Evolutionary conservation across 2,113 vertebrate genomes (phyloP).

Genomic region (Phodopus roborovskii): DNA sequence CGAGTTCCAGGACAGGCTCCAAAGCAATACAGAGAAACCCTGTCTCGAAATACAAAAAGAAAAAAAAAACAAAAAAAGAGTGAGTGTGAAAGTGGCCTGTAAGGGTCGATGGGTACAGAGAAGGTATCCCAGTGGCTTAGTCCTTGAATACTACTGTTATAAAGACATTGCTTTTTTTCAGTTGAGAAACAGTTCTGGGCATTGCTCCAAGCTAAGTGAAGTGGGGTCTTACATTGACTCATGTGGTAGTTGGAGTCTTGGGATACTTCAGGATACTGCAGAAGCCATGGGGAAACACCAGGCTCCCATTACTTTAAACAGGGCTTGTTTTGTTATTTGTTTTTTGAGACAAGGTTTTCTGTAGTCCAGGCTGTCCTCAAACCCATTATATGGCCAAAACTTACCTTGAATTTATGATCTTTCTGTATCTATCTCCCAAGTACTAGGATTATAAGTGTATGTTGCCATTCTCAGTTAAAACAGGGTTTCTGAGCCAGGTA

Average conservation of each 20-base stretch:
- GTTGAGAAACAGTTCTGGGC: neutral
- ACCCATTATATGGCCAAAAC: neutral
- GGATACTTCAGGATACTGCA: slow-evolving; percentile 36
- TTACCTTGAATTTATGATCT: neutral
- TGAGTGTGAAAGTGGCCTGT: neutral
- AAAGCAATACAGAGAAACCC: too few relatives aligned
- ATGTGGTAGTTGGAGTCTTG: neutral
- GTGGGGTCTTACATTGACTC: neutral
- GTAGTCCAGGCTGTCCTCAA: neutral
- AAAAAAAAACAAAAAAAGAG: neutral
- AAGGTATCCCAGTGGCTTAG: neutral
- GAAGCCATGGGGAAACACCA: neutral
- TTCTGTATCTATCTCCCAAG: neutral
- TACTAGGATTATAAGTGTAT: neutral
- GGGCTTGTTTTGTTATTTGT: neutral
- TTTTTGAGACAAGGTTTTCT: neutral
- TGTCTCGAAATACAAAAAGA: too few relatives aligned
- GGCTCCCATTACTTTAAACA: slow-evolving; percentile 34
- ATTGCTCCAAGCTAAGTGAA: slow-evolving; percentile 2
- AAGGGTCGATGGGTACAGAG: neutral
- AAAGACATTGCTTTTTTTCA: slow-evolving; percentile 5
- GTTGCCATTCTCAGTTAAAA: neutral
- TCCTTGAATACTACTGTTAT: neutral
- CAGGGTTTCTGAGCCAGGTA: neutral
- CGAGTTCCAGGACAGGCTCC: too few relatives aligned